A percentile compares a stretch with the other conserved stretches of the same genome.
Conservation (phyloP, 1,140 invertebrate genomes). For the Gonioctena quinquepunctata region DNA sequence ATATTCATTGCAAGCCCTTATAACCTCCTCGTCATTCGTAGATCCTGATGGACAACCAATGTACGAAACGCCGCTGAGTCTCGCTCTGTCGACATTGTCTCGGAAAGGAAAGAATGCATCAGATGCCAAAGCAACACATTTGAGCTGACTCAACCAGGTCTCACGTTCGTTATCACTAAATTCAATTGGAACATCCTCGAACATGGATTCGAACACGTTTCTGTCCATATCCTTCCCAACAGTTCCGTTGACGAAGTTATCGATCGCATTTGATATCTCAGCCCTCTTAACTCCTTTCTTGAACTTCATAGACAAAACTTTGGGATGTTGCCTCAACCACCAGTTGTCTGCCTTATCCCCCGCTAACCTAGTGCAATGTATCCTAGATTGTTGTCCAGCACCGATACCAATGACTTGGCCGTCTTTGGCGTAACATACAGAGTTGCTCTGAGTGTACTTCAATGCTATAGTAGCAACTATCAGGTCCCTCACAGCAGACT, state of each 20-base stretch:
- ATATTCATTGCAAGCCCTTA: conserved; percentile 91
- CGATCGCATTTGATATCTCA: conserved; percentile 94
- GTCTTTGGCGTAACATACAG: conserved; percentile 89
- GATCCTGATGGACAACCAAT: conserved; percentile 93
- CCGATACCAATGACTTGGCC: conserved; percentile 93
- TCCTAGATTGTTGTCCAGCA: conserved; percentile 95
- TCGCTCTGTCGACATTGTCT: conserved; percentile 95
- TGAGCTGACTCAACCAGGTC: conserved; percentile 80
- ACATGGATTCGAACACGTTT: conserved; percentile 69
- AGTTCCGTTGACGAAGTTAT: conserved; percentile 91
- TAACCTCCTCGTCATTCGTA: conserved; percentile 89
- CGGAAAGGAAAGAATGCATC: conserved; percentile 99
- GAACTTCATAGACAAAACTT: conserved; percentile 84
- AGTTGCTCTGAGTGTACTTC: conserved; percentile 98
- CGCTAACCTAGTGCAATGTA: conserved; percentile 95
- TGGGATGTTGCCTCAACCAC: conserved; percentile 95
- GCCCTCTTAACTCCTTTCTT: conserved; percentile 88
- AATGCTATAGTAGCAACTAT: conserved; percentile 95
- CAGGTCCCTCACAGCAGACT: conserved; percentile 82
- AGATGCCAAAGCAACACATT: conserved; percentile 90
- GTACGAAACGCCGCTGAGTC: conserved; percentile 90
- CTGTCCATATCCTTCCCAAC: conserved; percentile 70
- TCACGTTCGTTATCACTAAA: conserved; percentile 71
- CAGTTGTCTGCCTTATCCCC: conserved; percentile 98
- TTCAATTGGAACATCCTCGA: conserved; percentile 74